Conservation (phyloP, 2,113 vertebrate species). For the Anhinga anhinga region DNA sequence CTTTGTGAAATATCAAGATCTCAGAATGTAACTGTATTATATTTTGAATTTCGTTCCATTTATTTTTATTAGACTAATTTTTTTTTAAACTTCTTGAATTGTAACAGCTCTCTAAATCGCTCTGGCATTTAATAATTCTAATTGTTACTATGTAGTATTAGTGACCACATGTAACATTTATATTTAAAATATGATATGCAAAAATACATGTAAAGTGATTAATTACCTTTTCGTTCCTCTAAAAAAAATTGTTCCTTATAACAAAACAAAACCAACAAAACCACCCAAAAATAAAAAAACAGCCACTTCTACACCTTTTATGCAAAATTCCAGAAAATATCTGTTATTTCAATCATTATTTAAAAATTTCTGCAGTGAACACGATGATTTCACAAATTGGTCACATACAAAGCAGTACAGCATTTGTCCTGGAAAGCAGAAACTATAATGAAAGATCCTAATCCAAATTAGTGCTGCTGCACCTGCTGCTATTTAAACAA, state of each 20-base stretch:
- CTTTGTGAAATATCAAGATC: background rate
- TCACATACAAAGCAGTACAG: background rate
- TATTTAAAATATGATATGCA: background rate
- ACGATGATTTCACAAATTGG: background rate
- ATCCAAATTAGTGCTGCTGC: background rate
- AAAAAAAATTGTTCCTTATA: background rate
- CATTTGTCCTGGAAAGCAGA: background rate
- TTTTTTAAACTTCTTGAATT: background rate
- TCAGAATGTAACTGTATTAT: background rate
- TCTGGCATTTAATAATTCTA: background rate
- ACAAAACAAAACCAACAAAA: background rate
- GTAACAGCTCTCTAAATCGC: background rate
- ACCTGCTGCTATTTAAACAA: background rate
- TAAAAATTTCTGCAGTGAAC: background rate
- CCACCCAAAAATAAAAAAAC: accelerated
- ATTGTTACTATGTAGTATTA: background rate
- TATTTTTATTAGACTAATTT: background rate
- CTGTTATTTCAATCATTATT: background rate
- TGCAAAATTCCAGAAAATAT: background rate
- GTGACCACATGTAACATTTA: background rate
- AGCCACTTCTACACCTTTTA: background rate
- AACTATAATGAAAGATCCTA: background rate
- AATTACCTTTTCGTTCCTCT: background rate
- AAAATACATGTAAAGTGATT: background rate
- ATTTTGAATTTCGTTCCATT: background rate